Evolutionary conservation across 2,797 vertebrate genomes (phyloP).

Genomic region (Pagetopsis macropterus): DNA sequence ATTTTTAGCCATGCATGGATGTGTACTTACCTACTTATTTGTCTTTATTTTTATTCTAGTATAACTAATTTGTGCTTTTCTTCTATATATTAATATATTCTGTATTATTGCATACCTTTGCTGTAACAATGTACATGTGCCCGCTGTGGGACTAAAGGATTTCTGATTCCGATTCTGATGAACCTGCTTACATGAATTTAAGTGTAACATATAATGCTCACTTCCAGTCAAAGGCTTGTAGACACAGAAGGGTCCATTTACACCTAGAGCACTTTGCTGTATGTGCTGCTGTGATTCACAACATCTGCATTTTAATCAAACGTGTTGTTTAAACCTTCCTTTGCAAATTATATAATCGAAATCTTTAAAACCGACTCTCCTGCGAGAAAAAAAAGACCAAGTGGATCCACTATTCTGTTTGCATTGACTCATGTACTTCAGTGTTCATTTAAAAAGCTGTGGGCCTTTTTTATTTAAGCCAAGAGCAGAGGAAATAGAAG

Average conservation of each 20-base stretch:
- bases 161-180: too few relatives aligned
- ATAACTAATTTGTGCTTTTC: too few relatives aligned
- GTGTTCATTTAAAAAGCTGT: conserved; percentile 33
- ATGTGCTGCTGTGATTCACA: background rate
- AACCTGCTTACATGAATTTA: conserved; percentile 2
- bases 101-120: too few relatives aligned
- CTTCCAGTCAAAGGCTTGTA: conserved; percentile 33
- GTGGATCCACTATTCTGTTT: conserved; percentile 9
- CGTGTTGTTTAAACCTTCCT: background rate
- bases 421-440: conserved; percentile 21
- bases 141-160: too few relatives aligned
- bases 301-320: background rate
- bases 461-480: conserved; percentile 27
- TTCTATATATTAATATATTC: too few relatives aligned
- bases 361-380: conserved; percentile 18
- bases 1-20: too few relatives aligned
- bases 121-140: too few relatives aligned
- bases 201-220: conserved; percentile 18
- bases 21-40: too few relatives aligned
- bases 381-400: background rate
- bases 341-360: conserved; percentile 19
- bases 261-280: background rate
- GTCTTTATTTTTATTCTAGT: too few relatives aligned
- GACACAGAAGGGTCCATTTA: conserved; percentile 18
- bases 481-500: conserved; percentile 7